A percentile compares a stretch with the other conserved stretches of the same genome.
These are phyloP conservation scores for Paramacrobiotus metropolitanus DNA, from an alignment of 1,140 invertebrate species.

Conservation along the genomic window DNA sequence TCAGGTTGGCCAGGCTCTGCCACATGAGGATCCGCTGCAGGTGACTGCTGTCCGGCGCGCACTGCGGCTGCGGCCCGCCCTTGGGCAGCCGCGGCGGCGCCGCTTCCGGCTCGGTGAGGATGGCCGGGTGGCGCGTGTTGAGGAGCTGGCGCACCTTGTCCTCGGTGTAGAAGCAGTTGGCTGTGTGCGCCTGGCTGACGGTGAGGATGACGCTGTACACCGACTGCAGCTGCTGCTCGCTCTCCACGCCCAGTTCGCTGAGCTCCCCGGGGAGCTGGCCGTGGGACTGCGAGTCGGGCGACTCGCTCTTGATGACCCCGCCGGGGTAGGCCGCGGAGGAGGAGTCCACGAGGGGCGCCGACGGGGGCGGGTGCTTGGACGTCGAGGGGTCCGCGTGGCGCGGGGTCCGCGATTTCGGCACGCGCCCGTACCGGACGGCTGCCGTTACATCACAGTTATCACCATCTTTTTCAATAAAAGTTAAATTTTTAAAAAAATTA, in stretches of 20 bases:
- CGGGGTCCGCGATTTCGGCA: too few relatives aligned
- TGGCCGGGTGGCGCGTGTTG: slow-evolving; percentile 43
- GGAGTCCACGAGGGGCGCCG: slow-evolving; percentile 15
- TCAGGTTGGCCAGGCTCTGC: slow-evolving; percentile 20
- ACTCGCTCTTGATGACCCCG: slow-evolving; percentile 13
- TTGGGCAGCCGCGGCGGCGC: slow-evolving; percentile 11
- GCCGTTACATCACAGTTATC: slow-evolving; percentile 13
- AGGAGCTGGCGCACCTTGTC: slow-evolving; percentile 45
- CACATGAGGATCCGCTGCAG: slow-evolving; percentile 23
- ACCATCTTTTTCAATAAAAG: slow-evolving; percentile 4
- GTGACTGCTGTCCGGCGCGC: slow-evolving; percentile 20
- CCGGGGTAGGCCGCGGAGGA: neutral
- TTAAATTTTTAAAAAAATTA: slow-evolving; percentile 8
- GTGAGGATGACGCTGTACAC: slow-evolving; percentile 63
- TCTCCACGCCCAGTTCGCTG: slow-evolving; percentile 19
- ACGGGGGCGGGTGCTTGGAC: slow-evolving; percentile 58
- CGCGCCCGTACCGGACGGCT: slow-evolving; percentile 85
- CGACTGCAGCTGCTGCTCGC: slow-evolving; percentile 28
- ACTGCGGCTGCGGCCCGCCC: slow-evolving; percentile 13
- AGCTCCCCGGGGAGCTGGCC: neutral
- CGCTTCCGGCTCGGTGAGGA: slow-evolving; percentile 31
- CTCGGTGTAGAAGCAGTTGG: slow-evolving; percentile 68
- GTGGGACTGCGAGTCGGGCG: neutral
- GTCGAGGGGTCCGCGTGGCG: too few relatives aligned
- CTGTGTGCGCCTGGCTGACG: slow-evolving; percentile 66